Conservation (phyloP, 1,140 invertebrate genomes). For the Bombus difficillimus region DNA sequence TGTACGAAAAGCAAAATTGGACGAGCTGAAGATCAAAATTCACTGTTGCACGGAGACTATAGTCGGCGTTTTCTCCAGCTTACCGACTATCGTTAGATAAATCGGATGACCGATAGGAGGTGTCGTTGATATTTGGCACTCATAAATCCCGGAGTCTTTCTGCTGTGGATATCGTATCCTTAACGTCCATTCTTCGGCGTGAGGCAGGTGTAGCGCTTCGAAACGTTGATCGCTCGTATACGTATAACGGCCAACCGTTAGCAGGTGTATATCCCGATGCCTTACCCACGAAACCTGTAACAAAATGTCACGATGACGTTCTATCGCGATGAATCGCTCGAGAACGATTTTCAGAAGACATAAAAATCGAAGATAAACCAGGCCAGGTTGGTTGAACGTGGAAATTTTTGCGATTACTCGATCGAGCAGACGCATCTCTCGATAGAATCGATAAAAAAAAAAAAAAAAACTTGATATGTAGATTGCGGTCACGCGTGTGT, state of each 20-base stretch:
- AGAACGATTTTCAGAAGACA: background rate
- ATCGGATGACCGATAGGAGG: conserved; percentile 89
- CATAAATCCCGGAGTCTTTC: conserved; percentile 89
- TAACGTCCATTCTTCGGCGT: conserved; percentile 86
- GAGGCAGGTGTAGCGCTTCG: conserved; percentile 82
- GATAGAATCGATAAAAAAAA: conserved; percentile 3
- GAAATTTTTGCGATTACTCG: conserved; percentile 19
- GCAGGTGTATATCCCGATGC: conserved; percentile 83
- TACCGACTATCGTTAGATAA: conserved; percentile 88
- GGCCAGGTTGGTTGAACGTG: background rate
- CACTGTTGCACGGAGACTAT: too few relatives aligned
- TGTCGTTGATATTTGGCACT: conserved; percentile 92
- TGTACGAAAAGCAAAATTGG: too few relatives aligned
- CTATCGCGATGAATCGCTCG: background rate
- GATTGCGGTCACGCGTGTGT: background rate
- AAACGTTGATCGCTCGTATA: conserved; percentile 86
- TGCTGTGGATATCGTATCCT: conserved; percentile 87
- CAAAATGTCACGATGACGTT: background rate
- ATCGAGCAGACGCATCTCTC: background rate
- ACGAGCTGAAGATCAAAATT: too few relatives aligned
- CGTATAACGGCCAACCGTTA: conserved; percentile 85
- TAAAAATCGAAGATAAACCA: background rate
- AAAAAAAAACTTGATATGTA: background rate
- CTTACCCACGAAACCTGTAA: conserved; percentile 85
- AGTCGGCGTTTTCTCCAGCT: conserved; percentile 69